Evolutionary conservation across 2,797 vertebrate species (phyloP), one percentile per base, ranked within the genome.

Genomic region (Hoplostethus mediterraneus): DNA sequence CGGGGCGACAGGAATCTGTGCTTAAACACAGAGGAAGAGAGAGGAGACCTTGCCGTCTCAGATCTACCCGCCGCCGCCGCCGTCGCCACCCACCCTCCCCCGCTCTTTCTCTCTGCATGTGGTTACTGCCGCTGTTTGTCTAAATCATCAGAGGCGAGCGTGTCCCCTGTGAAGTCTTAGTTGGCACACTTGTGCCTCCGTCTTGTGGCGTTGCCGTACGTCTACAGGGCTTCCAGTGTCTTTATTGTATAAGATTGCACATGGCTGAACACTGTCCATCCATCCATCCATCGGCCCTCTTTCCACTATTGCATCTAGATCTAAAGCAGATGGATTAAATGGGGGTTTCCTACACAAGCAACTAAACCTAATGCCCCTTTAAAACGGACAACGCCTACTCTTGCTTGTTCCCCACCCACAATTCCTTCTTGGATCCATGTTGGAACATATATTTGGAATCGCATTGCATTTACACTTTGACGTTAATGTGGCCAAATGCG

Each of bases 1-100:
- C 0, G 66, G 86, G 87, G 90, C 82, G 70, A 90, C 87, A 87
- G 82, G 80, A 70, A 85, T 89, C 89, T 90, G 85, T 40, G 79
- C 83, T 81, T 75, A 87, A 89, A 87, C 77, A 82, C 85, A 69
- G 79, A 80, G 81, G 82, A 79, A 21, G 21, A 83, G 69, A 77
- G 73, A 81, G 62, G 71, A 82, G 61, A 62, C 76, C 77, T 83
- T 25, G 33, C 53, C 5, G 36, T 67, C 71, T 79, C 71, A 51
- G 67, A 75, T 71, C 55, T 5, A 28, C 42, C 16, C 62, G 44
- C 42, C 28, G 33, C 44, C 36, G 11, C 33, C 14, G n/a, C 9
- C 2, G 12, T n/a, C 33, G 13, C 13, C 14, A 4, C 8, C 3
- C 56, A 2, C 28, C 61, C 60, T 40, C 44, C 28, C 7, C 38